Conservation (phyloP, 2,888 invertebrate species). For the Achlya flavicornis region DNA sequence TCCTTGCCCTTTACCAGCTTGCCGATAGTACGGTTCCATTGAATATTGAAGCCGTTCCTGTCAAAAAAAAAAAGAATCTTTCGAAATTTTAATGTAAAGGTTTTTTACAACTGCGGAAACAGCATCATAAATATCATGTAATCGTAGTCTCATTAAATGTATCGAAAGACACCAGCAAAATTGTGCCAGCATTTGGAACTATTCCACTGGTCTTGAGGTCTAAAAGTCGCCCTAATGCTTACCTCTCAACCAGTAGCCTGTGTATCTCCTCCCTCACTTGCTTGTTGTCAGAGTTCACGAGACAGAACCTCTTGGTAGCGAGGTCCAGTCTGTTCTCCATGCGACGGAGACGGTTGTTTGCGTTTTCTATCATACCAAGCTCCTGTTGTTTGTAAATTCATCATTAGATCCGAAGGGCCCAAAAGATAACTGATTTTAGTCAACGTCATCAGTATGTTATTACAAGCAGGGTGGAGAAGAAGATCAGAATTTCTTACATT, state of each 20-base stretch:
- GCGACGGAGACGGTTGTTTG: slow-evolving; percentile 78
- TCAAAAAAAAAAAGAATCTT: not conserved
- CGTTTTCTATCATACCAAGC: slow-evolving; percentile 74
- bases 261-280: slow-evolving; percentile 90
- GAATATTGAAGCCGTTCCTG: slow-evolving; percentile 90
- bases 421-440: not conserved
- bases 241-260: slow-evolving; percentile 91
- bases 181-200: too few relatives aligned
- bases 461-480: too few relatives aligned
- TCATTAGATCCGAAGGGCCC: not conserved
- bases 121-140: too few relatives aligned
- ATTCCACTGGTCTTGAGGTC: too few relatives aligned
- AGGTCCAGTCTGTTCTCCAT: slow-evolving; percentile 91
- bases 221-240: not conserved
- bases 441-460: too few relatives aligned
- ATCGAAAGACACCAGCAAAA: too few relatives aligned
- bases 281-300: slow-evolving; percentile 88
- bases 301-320: slow-evolving; percentile 89
- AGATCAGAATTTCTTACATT: too few relatives aligned
- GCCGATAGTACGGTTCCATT: slow-evolving; percentile 90
- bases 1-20: slow-evolving; percentile 91
- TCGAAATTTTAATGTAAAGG: not conserved
- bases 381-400: slow-evolving; percentile 48
- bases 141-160: not conserved
- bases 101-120: too few relatives aligned